Percentiles rank a stretch among this genome's conserved stretches.
Conservation (phyloP, 2,888 invertebrate genomes). For the Eupithecia centaureata region DNA sequence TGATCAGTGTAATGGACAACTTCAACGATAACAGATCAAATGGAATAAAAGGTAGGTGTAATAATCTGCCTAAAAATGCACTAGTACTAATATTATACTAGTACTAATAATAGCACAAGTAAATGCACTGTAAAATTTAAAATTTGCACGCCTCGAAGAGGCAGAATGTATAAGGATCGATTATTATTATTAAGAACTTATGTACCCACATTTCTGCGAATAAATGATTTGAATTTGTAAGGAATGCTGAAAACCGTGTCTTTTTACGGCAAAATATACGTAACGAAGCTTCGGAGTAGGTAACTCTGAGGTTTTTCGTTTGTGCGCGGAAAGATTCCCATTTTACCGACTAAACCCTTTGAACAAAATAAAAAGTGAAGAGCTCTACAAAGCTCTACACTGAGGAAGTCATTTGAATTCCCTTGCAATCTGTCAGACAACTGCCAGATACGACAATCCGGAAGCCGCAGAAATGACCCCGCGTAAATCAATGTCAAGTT, state of each 20-base stretch:
- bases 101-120: too few relatives aligned
- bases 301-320: background rate
- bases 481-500: conserved; percentile 31
- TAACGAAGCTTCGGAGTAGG: background rate
- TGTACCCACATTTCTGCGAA: too few relatives aligned
- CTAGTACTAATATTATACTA: too few relatives aligned
- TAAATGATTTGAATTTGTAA: too few relatives aligned
- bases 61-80: background rate
- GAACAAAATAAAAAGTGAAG: background rate
- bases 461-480: conserved; percentile 11
- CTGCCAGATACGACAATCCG: conserved; percentile 15
- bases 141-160: too few relatives aligned
- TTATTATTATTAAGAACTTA: too few relatives aligned
- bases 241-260: background rate
- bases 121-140: too few relatives aligned
- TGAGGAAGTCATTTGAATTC: background rate
- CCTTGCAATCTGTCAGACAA: conserved; percentile 13
- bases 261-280: background rate
- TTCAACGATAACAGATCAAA: background rate
- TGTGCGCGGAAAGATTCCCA: background rate
- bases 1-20: too few relatives aligned
- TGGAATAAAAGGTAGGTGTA: background rate
- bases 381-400: background rate
- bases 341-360: background rate
- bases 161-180: too few relatives aligned